Base-by-base conservation (phyloP, 1,140 invertebrate genomes). In the Gonatopus flavifemur region DNA sequence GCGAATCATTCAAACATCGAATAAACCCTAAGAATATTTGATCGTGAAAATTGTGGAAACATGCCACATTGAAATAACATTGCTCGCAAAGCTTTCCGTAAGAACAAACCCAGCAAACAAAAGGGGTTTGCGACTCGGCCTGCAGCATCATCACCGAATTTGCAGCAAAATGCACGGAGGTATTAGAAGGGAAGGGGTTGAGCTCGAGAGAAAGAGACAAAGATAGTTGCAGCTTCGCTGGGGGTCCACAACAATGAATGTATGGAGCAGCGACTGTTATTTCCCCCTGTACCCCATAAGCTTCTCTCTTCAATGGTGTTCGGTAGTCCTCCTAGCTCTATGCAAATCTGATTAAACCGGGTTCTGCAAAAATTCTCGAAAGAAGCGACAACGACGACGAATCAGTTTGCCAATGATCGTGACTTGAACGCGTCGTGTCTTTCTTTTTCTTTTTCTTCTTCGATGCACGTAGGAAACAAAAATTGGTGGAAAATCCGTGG, bases 191-290 rank as follows among this genome's bases (percentile, higher is more conserved):
- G 61, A 57, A 54, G 66, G 62, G 63, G 46, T 59, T 32, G 61
- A 58, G 59, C 52, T n/a, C n/a, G n/a, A n/a, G n/a, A n/a, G n/a
- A n/a, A n/a, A n/a, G n/a, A n/a, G n/a, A n/a, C n/a, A n/a, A n/a
- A n/a, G n/a, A n/a, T n/a, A n/a, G n/a, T n/a, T 64, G 44, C 52
- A 60, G 59, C 69, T 72, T 66, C 37, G 72, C 67, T 70, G 76
- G 75, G 76, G 75, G 73, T 69, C 66, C 50, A n/a, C n/a, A 47
- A 77, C 73, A 75, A 76, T 69, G 56, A 62, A 50, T 22, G 54
- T 36, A 40, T n/a, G n/a, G n/a, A n/a, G n/a, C n/a, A n/a, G n/a
- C n/a, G 25, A 28, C 25, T 28, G 25, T 6, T 12, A 6, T 28
- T 12, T 7, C 6, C 25, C 25, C 6, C 6, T 28, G 6, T 28